These are phyloP conservation scores for Benthosema pterotum DNA, from an alignment of 2,797 vertebrate genomes.

Conservation along the genomic window DNA sequence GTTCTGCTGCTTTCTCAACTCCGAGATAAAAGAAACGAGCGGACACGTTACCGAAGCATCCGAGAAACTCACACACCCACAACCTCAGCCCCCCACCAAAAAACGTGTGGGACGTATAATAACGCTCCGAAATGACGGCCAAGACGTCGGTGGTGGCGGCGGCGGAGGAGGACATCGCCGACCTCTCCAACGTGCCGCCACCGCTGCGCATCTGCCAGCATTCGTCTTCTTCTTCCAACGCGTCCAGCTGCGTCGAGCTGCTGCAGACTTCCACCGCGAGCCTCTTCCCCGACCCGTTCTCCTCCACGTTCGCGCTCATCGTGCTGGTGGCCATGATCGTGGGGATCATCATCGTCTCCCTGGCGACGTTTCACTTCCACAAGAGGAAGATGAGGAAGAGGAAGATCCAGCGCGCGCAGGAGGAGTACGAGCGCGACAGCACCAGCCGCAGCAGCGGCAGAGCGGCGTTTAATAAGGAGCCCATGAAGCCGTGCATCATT, in stretches of 20 bases:
- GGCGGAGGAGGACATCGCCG: slow-evolving; percentile 85
- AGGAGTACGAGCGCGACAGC: slow-evolving; percentile 96
- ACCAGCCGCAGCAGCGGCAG: slow-evolving; percentile 77
- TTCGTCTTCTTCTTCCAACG: too few relatives aligned
- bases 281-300: slow-evolving; percentile 91
- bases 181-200: slow-evolving; percentile 81
- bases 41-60: background rate
- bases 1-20: slow-evolving; percentile 55
- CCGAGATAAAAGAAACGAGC: slow-evolving; percentile 52
- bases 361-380: slow-evolving; percentile 95
- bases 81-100: slow-evolving; percentile 30
- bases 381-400: slow-evolving; percentile 94
- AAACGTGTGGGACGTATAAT: too few relatives aligned
- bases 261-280: slow-evolving; percentile 87
- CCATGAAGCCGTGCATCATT: slow-evolving; percentile 74
- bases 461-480: too few relatives aligned
- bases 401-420: slow-evolving; percentile 95
- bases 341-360: slow-evolving; percentile 91
- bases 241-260: slow-evolving; percentile 89
- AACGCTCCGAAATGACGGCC: slow-evolving; percentile 85
- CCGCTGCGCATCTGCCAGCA: slow-evolving; percentile 85
- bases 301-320: slow-evolving; percentile 92
- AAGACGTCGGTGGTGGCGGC: slow-evolving; percentile 80
- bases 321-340: slow-evolving; percentile 91
- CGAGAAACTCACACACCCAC: slow-evolving; percentile 49